Evolutionary conservation across 2,113 vertebrate genomes (phyloP), one percentile per base, ranked within the genome.

Genomic region (Crotalus tigris): DNA sequence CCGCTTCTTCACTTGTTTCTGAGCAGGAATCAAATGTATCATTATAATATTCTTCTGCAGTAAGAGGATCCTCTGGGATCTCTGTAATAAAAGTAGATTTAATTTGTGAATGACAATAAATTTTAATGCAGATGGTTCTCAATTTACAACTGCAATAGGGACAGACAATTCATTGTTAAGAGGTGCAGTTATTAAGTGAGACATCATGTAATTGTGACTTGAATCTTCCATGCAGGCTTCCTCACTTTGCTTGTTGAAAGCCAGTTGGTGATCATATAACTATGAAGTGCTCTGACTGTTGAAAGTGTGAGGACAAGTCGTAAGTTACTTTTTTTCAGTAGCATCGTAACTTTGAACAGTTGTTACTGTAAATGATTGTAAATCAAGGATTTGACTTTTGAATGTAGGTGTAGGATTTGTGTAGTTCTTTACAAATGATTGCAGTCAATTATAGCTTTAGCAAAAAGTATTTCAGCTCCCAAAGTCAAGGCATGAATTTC

Each of bases 1-100:
- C 93, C 0, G 39, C 54, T 13, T 92, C 54, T 55, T 97, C 97
- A 59, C 97, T 97, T 46, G 95, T 95, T 96, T 98, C 98, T 54
- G 98, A 98, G 94, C 96, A 98, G 90, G 98, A 99, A 81, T 99
- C 98, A 94, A 99, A 98, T 0, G 95, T 96, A 85, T 99, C 98
- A 51, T 98, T 95, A 46, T 98, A 97, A 96, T 98, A 98, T 93
- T 97, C 97, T 94, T 99, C 98, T 92, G 98, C 98, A 57, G 96
- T 90, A 44, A 95, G 96, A 7, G 98, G 98, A 90, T 99, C 98
- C 97, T 98, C 98, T 0, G 98, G 98, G 93, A 99, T 98, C 57
- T 96, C 98, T 99, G 94, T 57, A 96, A 96, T 87, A 92, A 92
- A 81, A 92, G 58, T 1, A 89, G 93, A 3, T 90, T 44, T 5